These are phyloP conservation scores for Chanos chanos DNA, from an alignment of 2,797 vertebrate species.

Conservation along the genomic window DNA sequence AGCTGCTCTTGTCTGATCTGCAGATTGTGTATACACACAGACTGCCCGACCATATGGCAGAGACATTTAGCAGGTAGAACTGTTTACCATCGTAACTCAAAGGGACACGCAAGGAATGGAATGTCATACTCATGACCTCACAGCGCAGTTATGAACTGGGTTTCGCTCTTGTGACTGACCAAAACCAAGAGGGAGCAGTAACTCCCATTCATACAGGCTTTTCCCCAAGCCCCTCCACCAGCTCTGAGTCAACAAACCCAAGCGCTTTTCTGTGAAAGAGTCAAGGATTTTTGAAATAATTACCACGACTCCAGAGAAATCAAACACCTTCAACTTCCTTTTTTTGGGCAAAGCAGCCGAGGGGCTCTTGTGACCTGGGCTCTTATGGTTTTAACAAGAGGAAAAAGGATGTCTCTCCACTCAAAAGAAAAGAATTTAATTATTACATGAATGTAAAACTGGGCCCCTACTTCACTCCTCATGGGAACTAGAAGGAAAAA, in stretches of 20 bases:
- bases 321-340: slow-evolving; percentile 53
- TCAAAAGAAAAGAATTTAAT: slow-evolving; percentile 10
- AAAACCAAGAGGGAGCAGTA: slow-evolving; percentile 82
- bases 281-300: slow-evolving; percentile 70
- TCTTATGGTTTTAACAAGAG: slow-evolving; percentile 43
- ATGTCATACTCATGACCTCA: slow-evolving; percentile 90
- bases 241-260: slow-evolving; percentile 81
- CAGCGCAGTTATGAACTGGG: slow-evolving; percentile 85
- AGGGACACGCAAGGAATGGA: slow-evolving; percentile 86
- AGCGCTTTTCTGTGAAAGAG: slow-evolving; percentile 74
- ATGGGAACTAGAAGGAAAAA: slow-evolving; percentile 1
- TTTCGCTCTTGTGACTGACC: slow-evolving; percentile 76
- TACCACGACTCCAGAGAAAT: slow-evolving; percentile 61
- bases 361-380: slow-evolving; percentile 31
- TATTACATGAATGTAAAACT: slow-evolving; percentile 21
- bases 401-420: slow-evolving; percentile 40
- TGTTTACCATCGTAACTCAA: slow-evolving; percentile 85
- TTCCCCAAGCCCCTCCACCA: slow-evolving; percentile 76
- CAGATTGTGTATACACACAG: slow-evolving; percentile 82
- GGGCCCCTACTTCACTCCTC: slow-evolving; percentile 12
- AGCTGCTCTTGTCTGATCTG: slow-evolving; percentile 70
- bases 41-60: slow-evolving; percentile 78
- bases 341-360: slow-evolving; percentile 46
- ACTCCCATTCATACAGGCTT: slow-evolving; percentile 84
- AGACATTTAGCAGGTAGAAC: slow-evolving; percentile 84